Evolutionary conservation across 2,888 invertebrate species (phyloP), one percentile per base, ranked within the genome.

Genomic region (Alsophila aescularia): DNA sequence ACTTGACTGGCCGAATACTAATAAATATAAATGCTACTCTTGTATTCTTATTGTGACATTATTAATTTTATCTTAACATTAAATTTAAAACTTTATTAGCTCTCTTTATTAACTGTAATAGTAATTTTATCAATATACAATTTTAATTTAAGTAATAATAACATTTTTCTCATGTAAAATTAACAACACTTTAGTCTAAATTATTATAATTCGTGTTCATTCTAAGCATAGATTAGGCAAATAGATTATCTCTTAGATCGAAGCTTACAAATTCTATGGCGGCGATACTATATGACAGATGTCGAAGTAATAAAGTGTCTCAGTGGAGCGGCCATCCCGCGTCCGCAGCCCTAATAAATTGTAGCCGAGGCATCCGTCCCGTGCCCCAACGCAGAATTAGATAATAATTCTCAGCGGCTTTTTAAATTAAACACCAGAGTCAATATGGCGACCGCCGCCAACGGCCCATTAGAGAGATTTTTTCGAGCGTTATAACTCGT

Each of bases 371-470:
- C 12, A 10, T 14, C 15, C 36, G 27, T 35, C 36, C 36, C 45
- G 32, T 15, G 24, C 36, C 45, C 36, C 18, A n/a, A 35, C 34
- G 58, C 24, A 34, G 50, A 78, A 80, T 79, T 78, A 75, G 70
- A 75, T 75, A 70, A 75, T 75, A 73, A 76, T 75, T 73, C 70
- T 64, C 68, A 52, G 62, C 51, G 67, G 70, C 34, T 67, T 75
- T 79, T 77, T 72, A 76, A 81, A 78, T 80, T 73, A 73, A 75
- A 52, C 52, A 76, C 66, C 70, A 55, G 56, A 66, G 72, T 72
- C 75, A 72, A 77, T 70, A 73, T 52, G 64, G 65, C 62, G 71
- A 40, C 65, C 44, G 55, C 47, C 42, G 51, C 36, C 37, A 55
- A 47, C 37, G 52, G 37, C 60, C 66, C 62, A 58, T 64, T 57